Evolutionary conservation across 2,113 vertebrate species (phyloP).

Genomic region (Semicossyphus pulcher): DNA sequence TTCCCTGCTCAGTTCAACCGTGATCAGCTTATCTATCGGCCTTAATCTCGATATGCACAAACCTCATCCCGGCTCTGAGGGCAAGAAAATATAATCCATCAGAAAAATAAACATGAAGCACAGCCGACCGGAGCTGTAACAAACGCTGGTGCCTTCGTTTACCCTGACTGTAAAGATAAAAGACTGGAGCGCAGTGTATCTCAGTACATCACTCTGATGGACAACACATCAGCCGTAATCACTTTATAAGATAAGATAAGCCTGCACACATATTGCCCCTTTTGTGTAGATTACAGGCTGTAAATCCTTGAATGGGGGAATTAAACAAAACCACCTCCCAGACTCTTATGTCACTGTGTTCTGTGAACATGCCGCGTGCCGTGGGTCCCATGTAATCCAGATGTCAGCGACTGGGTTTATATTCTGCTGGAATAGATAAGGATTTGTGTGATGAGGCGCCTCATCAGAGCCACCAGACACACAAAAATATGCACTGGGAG

Average conservation of each 20-base stretch:
- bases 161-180: background rate
- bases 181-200: background rate
- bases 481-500: conserved; percentile 26
- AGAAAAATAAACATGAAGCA: conserved; percentile 41
- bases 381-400: conserved; percentile 68
- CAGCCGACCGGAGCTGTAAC: background rate
- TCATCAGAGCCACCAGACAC: conserved; percentile 58
- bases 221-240: background rate
- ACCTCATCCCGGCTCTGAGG: conserved; percentile 63
- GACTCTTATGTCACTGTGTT: conserved; percentile 23
- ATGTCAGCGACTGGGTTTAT: conserved; percentile 65
- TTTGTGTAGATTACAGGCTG: conserved; percentile 20
- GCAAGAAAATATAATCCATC: conserved; percentile 68
- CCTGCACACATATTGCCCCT: background rate
- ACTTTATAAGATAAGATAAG: background rate
- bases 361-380: conserved; percentile 19
- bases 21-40: conserved; percentile 77
- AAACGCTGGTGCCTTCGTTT: background rate
- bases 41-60: conserved; percentile 78
- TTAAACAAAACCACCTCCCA: conserved; percentile 3
- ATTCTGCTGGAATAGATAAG: conserved; percentile 44
- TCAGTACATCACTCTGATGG: background rate
- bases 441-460: conserved; percentile 63
- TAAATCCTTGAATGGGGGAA: conserved; percentile 28
- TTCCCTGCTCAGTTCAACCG: conserved; percentile 29